A percentile compares a stretch with the other conserved stretches of the same genome.
Evolutionary conservation across 1,140 invertebrate species (phyloP).

Genomic region (Leptinotarsa defecta): DNA sequence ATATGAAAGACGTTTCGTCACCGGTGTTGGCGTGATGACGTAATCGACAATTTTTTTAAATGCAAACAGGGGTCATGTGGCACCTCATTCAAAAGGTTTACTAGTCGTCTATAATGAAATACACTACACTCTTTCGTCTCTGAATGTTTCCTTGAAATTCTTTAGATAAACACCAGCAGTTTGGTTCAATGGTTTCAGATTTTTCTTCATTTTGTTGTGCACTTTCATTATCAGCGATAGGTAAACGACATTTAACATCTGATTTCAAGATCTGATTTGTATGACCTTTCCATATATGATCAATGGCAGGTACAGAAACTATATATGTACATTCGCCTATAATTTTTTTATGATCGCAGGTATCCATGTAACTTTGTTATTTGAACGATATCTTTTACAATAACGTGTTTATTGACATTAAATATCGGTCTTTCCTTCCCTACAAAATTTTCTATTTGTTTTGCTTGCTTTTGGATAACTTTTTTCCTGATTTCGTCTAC

Average conservation of each 20-base stretch:
- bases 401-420: background rate
- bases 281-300: background rate
- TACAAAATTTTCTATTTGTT: background rate
- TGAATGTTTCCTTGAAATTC: background rate
- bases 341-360: background rate
- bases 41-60: no score
- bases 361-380: background rate
- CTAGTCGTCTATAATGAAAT: no score
- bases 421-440: background rate
- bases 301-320: background rate
- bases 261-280: background rate
- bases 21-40: no score
- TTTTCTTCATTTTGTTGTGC: background rate
- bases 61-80: no score
- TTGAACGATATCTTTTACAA: background rate
- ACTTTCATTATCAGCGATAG: background rate
- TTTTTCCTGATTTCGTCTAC: background rate
- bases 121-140: no score
- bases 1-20: no score
- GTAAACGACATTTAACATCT: background rate
- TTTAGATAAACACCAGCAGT: background rate
- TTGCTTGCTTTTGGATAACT: background rate
- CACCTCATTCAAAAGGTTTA: no score
- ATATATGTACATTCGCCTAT: background rate
- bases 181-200: background rate